phyloP scores from a whole-genome alignment of 1,140 invertebrate genomes.

The Caenorhabditis latens region DNA sequence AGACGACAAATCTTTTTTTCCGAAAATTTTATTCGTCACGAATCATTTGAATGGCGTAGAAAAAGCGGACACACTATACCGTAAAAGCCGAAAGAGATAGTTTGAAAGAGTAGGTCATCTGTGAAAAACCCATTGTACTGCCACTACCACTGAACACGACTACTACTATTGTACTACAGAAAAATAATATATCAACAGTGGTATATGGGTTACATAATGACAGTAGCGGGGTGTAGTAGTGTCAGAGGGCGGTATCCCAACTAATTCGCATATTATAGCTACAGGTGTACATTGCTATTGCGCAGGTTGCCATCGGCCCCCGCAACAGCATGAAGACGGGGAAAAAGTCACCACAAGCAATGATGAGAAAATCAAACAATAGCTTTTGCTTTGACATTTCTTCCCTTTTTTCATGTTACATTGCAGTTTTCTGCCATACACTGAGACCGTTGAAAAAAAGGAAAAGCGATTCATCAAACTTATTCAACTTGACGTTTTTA shows the following conservation, averaged over 20 bases:
- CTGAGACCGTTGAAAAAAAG: neutral
- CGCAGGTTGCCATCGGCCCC: neutral
- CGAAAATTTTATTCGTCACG: slow-evolving; percentile 16
- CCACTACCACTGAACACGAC: neutral
- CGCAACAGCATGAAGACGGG: neutral
- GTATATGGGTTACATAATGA: slow-evolving; percentile 31
- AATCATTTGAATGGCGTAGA: neutral
- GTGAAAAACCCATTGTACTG: neutral
- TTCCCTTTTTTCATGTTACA: slow-evolving; percentile 12
- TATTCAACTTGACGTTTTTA: slow-evolving; percentile 54
- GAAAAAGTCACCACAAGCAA: slow-evolving; percentile 19
- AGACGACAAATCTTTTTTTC: neutral
- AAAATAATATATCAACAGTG: slow-evolving; percentile 7
- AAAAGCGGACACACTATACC: neutral
- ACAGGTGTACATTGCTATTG: slow-evolving; percentile 24
- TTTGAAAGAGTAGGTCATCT: slow-evolving; percentile 8
- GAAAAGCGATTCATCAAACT: slow-evolving; percentile 31
- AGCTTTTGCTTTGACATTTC: neutral
- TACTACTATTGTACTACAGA: neutral
- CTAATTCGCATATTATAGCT: slow-evolving; percentile 53
- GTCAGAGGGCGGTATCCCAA: slow-evolving; percentile 40
- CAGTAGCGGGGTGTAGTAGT: neutral
- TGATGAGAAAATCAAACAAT: slow-evolving; percentile 54
- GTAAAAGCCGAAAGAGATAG: slow-evolving; percentile 9
- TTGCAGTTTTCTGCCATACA: slow-evolving; percentile 34